Percentiles rank a stretch among this genome's conserved stretches.
phyloP scores from a whole-genome alignment of 2,113 vertebrate genomes.

The Nothocercus julius region DNA sequence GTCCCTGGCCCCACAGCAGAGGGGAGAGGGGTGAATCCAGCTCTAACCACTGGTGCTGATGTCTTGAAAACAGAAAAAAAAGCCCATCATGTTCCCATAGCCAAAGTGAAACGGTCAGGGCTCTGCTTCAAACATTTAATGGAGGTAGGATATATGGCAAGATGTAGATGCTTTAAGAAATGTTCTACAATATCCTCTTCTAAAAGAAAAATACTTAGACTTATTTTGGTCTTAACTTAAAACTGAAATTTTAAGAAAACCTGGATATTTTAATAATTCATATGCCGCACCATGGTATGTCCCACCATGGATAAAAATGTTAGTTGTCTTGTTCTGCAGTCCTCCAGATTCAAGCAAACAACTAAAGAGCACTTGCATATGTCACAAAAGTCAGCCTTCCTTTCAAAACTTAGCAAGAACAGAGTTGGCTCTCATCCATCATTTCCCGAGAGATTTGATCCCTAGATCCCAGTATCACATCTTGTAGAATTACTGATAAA shows the following conservation, averaged over 20 bases:
- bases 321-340: neutral
- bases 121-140: neutral
- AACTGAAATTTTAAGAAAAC: neutral
- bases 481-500: slow-evolving; percentile 58
- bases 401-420: slow-evolving; percentile 42
- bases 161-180: neutral
- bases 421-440: slow-evolving; percentile 18
- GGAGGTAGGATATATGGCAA: neutral
- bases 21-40: neutral
- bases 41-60: neutral
- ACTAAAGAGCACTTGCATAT: neutral
- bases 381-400: slow-evolving; percentile 8
- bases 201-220: neutral
- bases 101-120: neutral
- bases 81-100: neutral
- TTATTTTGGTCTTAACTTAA: neutral
- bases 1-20: neutral
- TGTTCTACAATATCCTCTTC: neutral
- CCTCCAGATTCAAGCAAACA: neutral
- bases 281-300: neutral
- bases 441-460: slow-evolving; percentile 44
- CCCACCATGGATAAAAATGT: neutral
- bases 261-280: neutral
- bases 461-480: slow-evolving; percentile 65
- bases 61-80: neutral